These are phyloP conservation scores for Bovichtus variegatus DNA, from an alignment of 2,797 vertebrate species.

Conservation along the genomic window DNA sequence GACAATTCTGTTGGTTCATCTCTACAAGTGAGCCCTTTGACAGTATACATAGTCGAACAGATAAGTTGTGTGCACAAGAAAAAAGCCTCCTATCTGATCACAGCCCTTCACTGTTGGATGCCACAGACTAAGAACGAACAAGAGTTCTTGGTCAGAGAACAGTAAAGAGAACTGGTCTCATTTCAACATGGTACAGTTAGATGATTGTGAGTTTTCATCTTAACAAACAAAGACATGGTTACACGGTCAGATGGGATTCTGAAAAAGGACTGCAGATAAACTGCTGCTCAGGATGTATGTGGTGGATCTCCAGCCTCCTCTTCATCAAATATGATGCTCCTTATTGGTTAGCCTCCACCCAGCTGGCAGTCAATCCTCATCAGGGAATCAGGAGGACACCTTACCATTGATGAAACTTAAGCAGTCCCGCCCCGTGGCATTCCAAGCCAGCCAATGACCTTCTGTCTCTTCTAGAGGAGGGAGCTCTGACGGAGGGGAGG, in stretches of 20 bases:
- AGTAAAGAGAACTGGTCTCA: conserved; percentile 29
- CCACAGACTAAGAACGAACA: conserved; percentile 39
- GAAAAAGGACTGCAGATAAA: conserved; percentile 69
- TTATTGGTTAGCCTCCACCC: conserved; percentile 48
- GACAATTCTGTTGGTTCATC: not conserved
- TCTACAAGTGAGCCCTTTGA: not conserved
- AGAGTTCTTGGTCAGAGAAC: conserved; percentile 26
- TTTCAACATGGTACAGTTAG: conserved; percentile 26
- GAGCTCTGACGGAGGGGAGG: conserved; percentile 79
- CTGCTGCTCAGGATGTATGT: conserved; percentile 40
- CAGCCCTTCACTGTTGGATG: conserved; percentile 30
- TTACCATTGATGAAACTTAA: conserved; percentile 84
- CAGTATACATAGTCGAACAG: not conserved
- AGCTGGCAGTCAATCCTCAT: conserved; percentile 55
- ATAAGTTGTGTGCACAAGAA: not conserved
- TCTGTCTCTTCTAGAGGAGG: conserved; percentile 82
- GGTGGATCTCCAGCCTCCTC: conserved; percentile 47
- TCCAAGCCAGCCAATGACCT: conserved; percentile 81
- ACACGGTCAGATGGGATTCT: conserved; percentile 74
- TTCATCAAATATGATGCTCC: conserved; percentile 48
- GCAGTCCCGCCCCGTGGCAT: conserved; percentile 72
- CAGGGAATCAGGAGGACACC: conserved; percentile 71
- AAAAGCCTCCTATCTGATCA: conserved; percentile 55
- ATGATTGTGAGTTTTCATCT: conserved; percentile 47
- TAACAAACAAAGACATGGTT: conserved; percentile 53